Conservation (phyloP, 1,140 invertebrate genomes). For the Chrysomallon squamiferum region DNA sequence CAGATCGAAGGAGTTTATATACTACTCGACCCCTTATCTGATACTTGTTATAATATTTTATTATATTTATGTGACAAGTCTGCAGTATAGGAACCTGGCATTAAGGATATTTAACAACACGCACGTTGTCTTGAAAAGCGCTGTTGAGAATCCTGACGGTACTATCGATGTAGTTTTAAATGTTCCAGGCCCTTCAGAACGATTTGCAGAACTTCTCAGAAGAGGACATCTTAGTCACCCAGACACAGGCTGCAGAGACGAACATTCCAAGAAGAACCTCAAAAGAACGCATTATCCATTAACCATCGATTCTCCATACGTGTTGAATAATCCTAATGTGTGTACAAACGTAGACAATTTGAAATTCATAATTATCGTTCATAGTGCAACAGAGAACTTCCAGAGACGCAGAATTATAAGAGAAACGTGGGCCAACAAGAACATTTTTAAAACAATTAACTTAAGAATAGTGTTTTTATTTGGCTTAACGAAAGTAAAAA, state of each 20-base stretch:
- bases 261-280: neutral
- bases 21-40: no score
- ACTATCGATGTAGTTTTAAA: neutral
- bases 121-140: neutral
- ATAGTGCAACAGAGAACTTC: constrained; percentile 46
- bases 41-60: no score
- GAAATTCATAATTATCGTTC: constrained; percentile 45
- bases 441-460: constrained; percentile 15
- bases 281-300: constrained; percentile 26
- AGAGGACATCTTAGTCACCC: neutral
- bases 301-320: constrained; percentile 25
- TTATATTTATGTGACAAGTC: no score
- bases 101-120: no score
- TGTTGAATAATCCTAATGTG: constrained; percentile 35
- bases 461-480: constrained; percentile 71
- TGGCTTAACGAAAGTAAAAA: constrained; percentile 66
- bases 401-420: constrained; percentile 40
- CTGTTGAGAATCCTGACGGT: neutral
- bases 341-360: constrained; percentile 31
- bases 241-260: neutral
- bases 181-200: neutral
- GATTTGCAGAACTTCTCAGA: neutral
- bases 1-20: no score
- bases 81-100: no score
- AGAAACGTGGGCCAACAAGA: constrained; percentile 54